Percentiles rank a stretch among this genome's conserved stretches.
Conservation (phyloP, 2,113 vertebrate genomes). For the Tringa solitaria region DNA sequence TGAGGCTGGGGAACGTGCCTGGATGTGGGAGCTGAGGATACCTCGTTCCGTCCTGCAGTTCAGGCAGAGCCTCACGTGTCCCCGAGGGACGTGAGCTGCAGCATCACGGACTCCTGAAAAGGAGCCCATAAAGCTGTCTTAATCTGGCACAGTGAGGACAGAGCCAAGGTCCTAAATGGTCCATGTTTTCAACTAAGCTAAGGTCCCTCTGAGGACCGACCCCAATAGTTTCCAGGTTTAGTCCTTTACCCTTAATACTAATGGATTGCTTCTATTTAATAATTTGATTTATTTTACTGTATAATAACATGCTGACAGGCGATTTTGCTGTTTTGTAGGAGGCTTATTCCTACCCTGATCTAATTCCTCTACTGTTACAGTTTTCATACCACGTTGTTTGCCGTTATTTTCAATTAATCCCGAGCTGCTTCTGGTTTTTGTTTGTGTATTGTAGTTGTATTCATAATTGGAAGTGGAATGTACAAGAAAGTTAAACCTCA, state of each 20-base stretch:
- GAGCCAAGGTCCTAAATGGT: not conserved
- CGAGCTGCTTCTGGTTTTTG: not conserved
- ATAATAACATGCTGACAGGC: not conserved
- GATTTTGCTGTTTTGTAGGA: not conserved
- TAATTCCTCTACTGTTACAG: not conserved
- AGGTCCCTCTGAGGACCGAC: not conserved
- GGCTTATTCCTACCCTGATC: not conserved
- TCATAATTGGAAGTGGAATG: conserved; percentile 85
- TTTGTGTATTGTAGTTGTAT: conserved; percentile 80
- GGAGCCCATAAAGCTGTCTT: not conserved
- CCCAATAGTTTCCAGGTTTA: not conserved
- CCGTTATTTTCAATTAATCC: not conserved
- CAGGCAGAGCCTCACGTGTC: not conserved
- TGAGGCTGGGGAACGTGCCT: not conserved
- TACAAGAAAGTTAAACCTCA: conserved; percentile 89
- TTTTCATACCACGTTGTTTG: not conserved
- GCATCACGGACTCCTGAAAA: not conserved
- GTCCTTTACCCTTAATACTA: not conserved
- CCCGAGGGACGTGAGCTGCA: rapidly evolving
- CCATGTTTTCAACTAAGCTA: not conserved
- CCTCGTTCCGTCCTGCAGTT: not conserved
- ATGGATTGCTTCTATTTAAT: not conserved
- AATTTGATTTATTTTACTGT: not conserved
- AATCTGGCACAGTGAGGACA: not conserved
- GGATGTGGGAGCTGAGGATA: not conserved